Conservation (phyloP, 1,140 invertebrate species). For the Papilio machaon region DNA sequence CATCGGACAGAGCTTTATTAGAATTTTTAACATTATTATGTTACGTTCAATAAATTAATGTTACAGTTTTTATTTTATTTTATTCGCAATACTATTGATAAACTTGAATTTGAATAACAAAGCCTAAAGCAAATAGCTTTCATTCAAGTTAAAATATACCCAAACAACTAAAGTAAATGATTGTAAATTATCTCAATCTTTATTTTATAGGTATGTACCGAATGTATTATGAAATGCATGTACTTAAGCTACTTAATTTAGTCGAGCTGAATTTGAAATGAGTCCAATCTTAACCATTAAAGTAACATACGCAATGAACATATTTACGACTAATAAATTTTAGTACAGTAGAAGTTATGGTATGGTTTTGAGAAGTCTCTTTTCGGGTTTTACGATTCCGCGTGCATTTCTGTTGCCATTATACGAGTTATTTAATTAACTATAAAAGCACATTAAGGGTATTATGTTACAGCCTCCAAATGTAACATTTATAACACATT, state of each 20-base stretch:
- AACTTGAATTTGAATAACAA: neutral
- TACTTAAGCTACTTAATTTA: conserved; percentile 51
- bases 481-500: neutral
- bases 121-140: neutral
- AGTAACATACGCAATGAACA: conserved; percentile 60
- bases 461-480: conserved; percentile 28
- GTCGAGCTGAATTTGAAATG: conserved; percentile 60
- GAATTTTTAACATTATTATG: neutral
- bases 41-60: neutral
- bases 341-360: conserved; percentile 63
- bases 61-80: too few relatives aligned
- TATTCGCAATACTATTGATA: too few relatives aligned
- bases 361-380: conserved; percentile 64
- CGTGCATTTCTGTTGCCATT: conserved; percentile 56
- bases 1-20: neutral
- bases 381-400: conserved; percentile 65
- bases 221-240: conserved; percentile 19
- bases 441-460: conserved; percentile 58
- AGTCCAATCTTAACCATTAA: conserved; percentile 65
- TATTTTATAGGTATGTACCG: conserved; percentile 3
- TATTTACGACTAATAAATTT: conserved; percentile 74
- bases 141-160: neutral
- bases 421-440: conserved; percentile 65
- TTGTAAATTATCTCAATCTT: conserved; percentile 17
- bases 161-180: neutral